Percentiles rank a stretch among this genome's conserved stretches.
Conservation (phyloP, 1,140 invertebrate species). For the Hestina assimilis region DNA sequence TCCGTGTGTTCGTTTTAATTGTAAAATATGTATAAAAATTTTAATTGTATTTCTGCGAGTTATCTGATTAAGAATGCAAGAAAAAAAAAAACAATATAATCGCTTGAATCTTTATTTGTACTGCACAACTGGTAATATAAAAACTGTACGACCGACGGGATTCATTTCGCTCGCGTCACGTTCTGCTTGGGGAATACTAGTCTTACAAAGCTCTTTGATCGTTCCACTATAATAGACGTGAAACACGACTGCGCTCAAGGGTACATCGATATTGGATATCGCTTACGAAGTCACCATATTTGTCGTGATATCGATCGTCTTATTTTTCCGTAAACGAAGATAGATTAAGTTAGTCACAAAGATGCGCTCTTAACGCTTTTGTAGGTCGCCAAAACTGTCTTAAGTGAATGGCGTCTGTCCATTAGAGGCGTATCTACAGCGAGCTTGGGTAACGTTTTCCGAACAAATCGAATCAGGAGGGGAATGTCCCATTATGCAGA, state of each 20-base stretch:
- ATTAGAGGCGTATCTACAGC: conserved; percentile 38
- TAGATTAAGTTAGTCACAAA: conserved; percentile 40
- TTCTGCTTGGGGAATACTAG: conserved; percentile 22
- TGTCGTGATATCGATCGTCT: conserved; percentile 37
- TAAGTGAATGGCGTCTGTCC: conserved; percentile 54
- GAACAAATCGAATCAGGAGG: conserved; percentile 63
- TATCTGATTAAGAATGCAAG: too few relatives aligned
- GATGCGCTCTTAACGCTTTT: conserved; percentile 24
- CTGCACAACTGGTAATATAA: background rate
- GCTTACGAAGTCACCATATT: conserved; percentile 50
- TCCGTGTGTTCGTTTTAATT: background rate
- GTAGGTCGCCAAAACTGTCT: conserved; percentile 45
- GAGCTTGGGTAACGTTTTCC: conserved; percentile 44
- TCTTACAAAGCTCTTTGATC: conserved; percentile 38
- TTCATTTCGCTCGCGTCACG: conserved; percentile 27
- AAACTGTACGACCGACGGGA: background rate
- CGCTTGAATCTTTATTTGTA: background rate
- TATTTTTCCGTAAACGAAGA: conserved; percentile 40
- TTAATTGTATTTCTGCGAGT: background rate
- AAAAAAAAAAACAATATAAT: too few relatives aligned
- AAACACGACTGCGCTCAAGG: conserved; percentile 35
- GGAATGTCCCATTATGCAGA: conserved; percentile 68
- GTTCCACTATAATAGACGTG: conserved; percentile 38
- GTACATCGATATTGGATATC: conserved; percentile 53
- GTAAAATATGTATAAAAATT: background rate